phyloP scores from a whole-genome alignment of 37 sponge, comb jelly and placozoan genomes.

The Beroe forskalii region DNA sequence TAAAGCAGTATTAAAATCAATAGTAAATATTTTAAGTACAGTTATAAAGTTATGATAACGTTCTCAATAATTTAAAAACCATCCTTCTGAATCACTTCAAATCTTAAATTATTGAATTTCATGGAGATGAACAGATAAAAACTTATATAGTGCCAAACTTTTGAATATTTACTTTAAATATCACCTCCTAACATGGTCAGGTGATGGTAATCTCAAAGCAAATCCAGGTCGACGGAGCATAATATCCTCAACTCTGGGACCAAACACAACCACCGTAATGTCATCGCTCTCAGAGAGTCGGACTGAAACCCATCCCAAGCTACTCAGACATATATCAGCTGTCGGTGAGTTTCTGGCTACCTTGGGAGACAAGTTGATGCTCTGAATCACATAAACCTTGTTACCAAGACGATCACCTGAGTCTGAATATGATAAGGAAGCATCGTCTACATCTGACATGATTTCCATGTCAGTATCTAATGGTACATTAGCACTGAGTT shows the following conservation, averaged over 20 bases:
- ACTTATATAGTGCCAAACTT: background rate
- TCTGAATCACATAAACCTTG: conserved; percentile 9
- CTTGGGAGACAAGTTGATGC: background rate
- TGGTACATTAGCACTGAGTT: background rate
- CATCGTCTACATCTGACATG: background rate
- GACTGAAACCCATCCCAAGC: conserved; percentile 39
- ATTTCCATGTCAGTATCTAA: background rate
- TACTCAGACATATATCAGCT: conserved; percentile 12
- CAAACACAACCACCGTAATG: conserved; percentile 34
- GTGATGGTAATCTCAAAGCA: background rate
- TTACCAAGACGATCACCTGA: conserved; percentile 5
- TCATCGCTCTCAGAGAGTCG: background rate
- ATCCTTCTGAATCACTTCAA: too few relatives aligned
- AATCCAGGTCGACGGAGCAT: background rate
- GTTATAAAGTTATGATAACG: too few relatives aligned
- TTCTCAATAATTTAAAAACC: too few relatives aligned
- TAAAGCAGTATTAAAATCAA: too few relatives aligned
- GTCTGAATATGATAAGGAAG: background rate
- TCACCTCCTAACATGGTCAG: background rate
- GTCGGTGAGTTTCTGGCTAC: background rate
- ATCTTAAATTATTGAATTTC: too few relatives aligned
- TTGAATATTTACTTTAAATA: too few relatives aligned
- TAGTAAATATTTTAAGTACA: too few relatives aligned
- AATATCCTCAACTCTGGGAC: conserved; percentile 34
- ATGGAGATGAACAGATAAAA: background rate